Base-by-base conservation (phyloP, 1,140 invertebrate genomes). In the Hycleus phaleratus region DNA sequence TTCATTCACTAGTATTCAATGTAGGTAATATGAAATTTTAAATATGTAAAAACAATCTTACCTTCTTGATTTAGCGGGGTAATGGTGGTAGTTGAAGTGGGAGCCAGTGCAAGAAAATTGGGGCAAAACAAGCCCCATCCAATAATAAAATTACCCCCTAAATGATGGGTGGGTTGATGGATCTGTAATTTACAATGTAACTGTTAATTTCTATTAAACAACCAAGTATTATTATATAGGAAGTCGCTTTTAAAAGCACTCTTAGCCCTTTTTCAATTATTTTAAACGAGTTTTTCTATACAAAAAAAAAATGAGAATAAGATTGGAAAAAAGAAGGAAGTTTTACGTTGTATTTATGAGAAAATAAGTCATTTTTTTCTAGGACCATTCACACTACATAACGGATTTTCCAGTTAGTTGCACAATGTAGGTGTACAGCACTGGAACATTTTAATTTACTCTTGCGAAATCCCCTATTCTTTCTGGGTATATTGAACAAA, bases 1-100 rank as follows among this genome's bases (percentile, higher is more conserved):
- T 5, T 7, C 9, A 44, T 44, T 44, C 9, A 5, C 43, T 24
- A 44, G 5, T 24, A 9, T 44, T 44, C n/a, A 44, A 44, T 42
- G 45, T 24, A 10, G 4, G 9, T 43, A 43, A 42, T 43, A 32
- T 5, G 18, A 25, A 53, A 32, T 18, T 18, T 18, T 0, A 32
- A 32, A 38, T 9, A 49, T 4, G 49, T 18, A 50, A 8, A 40
- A 39, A 26, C 18, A 8, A 32, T 65, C 67, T 70, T 62, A 73
- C 72, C 72, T 72, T 73, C 72, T 70, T 68, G 65, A 65, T 73
- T 71, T 72, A 72, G 62, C 63, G 71, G 72, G 70, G 70, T 73
- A 71, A 73, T 73, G 68, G 69, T 73, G 70, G 70, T 71, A 62
- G 69, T 71, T 68, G 72, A 73, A 63, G 72, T 73, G 60, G 72